Evolutionary conservation across 2,113 vertebrate genomes (phyloP).

Genomic region (Xenotilapia flavipinnis): DNA sequence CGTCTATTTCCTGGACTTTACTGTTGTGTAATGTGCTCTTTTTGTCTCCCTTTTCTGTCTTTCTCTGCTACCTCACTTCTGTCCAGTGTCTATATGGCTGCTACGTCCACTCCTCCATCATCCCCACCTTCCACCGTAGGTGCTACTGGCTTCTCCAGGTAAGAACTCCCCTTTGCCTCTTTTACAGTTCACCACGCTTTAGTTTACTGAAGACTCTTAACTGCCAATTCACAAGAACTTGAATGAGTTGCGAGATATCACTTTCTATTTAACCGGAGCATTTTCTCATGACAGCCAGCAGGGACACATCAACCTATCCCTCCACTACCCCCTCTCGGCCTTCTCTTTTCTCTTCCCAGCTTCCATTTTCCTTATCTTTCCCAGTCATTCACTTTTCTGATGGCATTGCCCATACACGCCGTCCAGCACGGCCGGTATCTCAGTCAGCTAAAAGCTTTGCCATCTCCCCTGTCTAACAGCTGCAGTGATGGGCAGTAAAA

Average conservation of each 20-base stretch:
- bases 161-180: constrained; percentile 59
- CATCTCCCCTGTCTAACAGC: constrained; percentile 62
- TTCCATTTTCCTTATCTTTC: constrained; percentile 63
- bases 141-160: constrained; percentile 99
- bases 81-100: constrained; percentile 95
- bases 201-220: constrained; percentile 4
- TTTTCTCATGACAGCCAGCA: constrained; percentile 58
- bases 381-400: constrained; percentile 56
- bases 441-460: constrained; percentile 64
- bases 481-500: constrained; percentile 67
- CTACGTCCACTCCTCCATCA: constrained; percentile 98
- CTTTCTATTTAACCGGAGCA: constrained; percentile 55
- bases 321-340: background rate
- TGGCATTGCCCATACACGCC: constrained; percentile 57
- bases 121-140: constrained; percentile 98
- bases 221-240: background rate
- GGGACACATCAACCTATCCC: constrained; percentile 45
- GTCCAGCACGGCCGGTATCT: constrained; percentile 57
- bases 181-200: constrained; percentile 3
- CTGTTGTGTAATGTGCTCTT: constrained; percentile 14
- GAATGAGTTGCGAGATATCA: constrained; percentile 49
- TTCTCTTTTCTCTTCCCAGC: constrained; percentile 30
- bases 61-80: constrained; percentile 21
- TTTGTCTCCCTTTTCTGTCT: constrained; percentile 17
- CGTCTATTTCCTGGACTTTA: background rate